Evolutionary conservation across 2,797 vertebrate species (phyloP), one percentile per base, ranked within the genome.

Genomic region (Poeciliopsis presidionis): DNA sequence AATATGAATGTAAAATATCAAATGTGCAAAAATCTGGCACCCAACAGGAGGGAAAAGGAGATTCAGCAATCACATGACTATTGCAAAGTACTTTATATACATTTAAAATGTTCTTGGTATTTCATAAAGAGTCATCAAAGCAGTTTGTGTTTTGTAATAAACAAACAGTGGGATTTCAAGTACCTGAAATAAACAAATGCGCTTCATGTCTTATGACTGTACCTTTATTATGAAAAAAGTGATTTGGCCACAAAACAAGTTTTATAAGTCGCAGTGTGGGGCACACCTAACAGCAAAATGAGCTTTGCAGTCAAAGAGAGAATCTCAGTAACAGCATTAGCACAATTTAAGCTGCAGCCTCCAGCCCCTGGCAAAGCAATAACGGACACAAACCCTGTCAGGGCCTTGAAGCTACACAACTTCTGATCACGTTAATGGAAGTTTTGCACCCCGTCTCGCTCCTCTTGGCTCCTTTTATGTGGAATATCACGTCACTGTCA

Each of bases 401-500:
- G 83, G 80, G 84, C 90, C 90, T 86, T 67, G 75, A 89, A 90
- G 91, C 84, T 82, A 85, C 85, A 85, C 84, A 90, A 91, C 90
- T 92, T 87, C 84, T 90, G 91, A 90, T 93, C 90, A 89, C 81
- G 41, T 89, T 92, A 92, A 92, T 92, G 87, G 86, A 92, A 91
- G 87, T 88, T 91, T 86, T 87, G 88, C 78, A 73, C 80, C 67
- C 80, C 22, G 76, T 91, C 86, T 84, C 77, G 59, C 88, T 87
- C 74, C 86, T 91, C 84, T 86, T 81, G 86, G 84, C 84, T 89
- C 85, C 82, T 89, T 91, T 92, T 90, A 92, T 93, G 88, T 88
- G 86, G 90, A 93, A 91, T 90, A 93, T 93, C 93, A 93, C 89
- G 84, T 93, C 89, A 93, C 89, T 89, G 89, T 91, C 92, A 90